phyloP scores from a whole-genome alignment of 1,140 invertebrate genomes.

The Cardiocondyla obscurior region DNA sequence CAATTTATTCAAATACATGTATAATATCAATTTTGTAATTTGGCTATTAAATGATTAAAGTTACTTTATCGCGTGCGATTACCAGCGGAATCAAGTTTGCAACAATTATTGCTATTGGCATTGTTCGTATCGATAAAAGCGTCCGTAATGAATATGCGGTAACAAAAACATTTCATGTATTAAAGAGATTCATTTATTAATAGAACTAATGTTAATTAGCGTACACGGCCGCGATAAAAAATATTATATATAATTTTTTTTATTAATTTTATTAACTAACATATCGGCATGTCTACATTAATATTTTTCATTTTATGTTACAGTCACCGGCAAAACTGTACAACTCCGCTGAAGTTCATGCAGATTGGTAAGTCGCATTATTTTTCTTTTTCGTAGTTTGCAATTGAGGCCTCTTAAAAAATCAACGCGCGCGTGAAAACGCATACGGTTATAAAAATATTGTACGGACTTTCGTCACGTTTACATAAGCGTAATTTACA shows the following conservation, averaged over 20 bases:
- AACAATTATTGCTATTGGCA: background rate
- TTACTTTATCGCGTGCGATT: background rate
- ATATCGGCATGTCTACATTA: too few relatives aligned
- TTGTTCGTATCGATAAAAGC: slow-evolving; percentile 30
- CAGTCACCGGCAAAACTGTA: too few relatives aligned
- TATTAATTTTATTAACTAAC: too few relatives aligned
- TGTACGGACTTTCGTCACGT: background rate
- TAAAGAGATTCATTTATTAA: slow-evolving; percentile 11
- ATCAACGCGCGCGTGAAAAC: too few relatives aligned
- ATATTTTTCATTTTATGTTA: too few relatives aligned
- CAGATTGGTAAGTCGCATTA: too few relatives aligned
- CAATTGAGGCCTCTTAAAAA: too few relatives aligned
- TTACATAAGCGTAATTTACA: background rate
- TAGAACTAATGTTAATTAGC: slow-evolving; percentile 18
- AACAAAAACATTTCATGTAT: slow-evolving; percentile 35
- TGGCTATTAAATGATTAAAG: background rate
- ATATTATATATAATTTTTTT: background rate
- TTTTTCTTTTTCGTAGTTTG: too few relatives aligned
- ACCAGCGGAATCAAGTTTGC: slow-evolving; percentile 38
- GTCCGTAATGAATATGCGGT: background rate
- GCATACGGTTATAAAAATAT: too few relatives aligned
- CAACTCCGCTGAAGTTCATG: too few relatives aligned
- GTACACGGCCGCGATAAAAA: background rate
- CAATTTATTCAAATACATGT: slow-evolving; percentile 5
- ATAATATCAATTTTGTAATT: slow-evolving; percentile 16